Evolutionary conservation across 2,888 invertebrate genomes (phyloP).

Genomic region (Caenorhabditis sulstoni): DNA sequence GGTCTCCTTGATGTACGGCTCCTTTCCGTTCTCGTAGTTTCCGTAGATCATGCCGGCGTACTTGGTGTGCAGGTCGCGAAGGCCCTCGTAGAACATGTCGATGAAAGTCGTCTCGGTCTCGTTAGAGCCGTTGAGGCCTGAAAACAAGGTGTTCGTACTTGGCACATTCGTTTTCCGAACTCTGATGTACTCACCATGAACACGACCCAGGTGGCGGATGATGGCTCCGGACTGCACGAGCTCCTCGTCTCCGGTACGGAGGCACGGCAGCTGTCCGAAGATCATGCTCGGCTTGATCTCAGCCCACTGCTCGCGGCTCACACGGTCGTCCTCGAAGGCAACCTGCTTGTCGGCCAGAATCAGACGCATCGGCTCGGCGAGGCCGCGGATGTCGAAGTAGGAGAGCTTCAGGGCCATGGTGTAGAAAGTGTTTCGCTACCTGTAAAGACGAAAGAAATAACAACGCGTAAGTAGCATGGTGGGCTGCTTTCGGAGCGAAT

Average conservation of each 20-base stretch:
- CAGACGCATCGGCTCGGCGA: constrained; percentile 71
- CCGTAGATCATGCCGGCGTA: constrained; percentile 70
- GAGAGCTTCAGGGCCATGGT: constrained; percentile 63
- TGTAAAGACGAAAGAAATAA: background rate
- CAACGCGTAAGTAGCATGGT: no score
- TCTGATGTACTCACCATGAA: constrained; percentile 55
- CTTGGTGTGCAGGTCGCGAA: constrained; percentile 69
- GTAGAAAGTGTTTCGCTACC: background rate
- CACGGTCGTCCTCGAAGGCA: constrained; percentile 66
- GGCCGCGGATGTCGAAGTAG: constrained; percentile 69
- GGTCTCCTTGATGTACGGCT: constrained; percentile 62
- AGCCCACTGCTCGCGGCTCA: constrained; percentile 62
- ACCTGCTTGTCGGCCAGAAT: constrained; percentile 69
- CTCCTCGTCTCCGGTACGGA: constrained; percentile 65
- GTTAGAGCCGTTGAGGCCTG: constrained; percentile 67
- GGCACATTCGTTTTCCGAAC: background rate
- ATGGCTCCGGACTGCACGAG: constrained; percentile 73
- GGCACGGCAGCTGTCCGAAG: constrained; percentile 72
- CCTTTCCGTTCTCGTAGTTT: constrained; percentile 65
- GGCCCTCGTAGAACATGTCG: constrained; percentile 71
- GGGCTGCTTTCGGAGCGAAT: background rate
- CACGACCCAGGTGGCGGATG: constrained; percentile 71
- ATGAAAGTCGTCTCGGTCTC: constrained; percentile 67
- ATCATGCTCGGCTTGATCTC: constrained; percentile 65
- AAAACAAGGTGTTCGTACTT: constrained; percentile 5